Percentiles rank a stretch among this genome's conserved stretches.
Conservation (phyloP, 2,888 invertebrate species). For the Trichogramma dendrolimi region DNA sequence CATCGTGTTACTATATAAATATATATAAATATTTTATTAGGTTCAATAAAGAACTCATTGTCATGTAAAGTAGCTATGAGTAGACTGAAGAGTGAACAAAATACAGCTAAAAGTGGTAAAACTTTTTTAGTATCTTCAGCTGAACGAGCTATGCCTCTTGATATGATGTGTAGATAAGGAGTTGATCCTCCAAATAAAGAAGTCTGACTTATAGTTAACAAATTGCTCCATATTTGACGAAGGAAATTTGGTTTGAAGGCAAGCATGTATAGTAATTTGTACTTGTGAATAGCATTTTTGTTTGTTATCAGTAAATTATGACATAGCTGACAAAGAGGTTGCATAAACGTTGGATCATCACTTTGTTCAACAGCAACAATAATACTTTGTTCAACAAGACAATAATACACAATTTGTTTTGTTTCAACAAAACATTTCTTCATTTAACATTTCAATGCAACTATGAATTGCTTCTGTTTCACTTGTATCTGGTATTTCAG, state of each 20-base stretch:
- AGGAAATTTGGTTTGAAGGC: constrained; percentile 77
- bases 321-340: constrained; percentile 72
- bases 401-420: no score
- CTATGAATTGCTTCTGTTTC: constrained; percentile 56
- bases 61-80: constrained; percentile 81
- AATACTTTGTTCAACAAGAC: no score
- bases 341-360: constrained; percentile 58
- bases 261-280: constrained; percentile 74
- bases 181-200: constrained; percentile 56
- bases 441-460: constrained; percentile 66
- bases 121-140: constrained; percentile 63
- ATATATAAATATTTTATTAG: no score
- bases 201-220: constrained; percentile 52
- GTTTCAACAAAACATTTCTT: no score
- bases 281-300: constrained; percentile 77
- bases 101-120: constrained; percentile 75
- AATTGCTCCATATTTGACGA: constrained; percentile 67
- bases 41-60: constrained; percentile 70
- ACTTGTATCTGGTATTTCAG: constrained; percentile 56
- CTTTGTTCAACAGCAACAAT: constrained; percentile 54
- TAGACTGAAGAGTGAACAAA: constrained; percentile 77
- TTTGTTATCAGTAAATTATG: constrained; percentile 79
- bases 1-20: no score
- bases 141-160: constrained; percentile 62
- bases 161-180: constrained; percentile 63